Evolutionary conservation across 2,113 vertebrate genomes (phyloP), one percentile per base, ranked within the genome.

Genomic region (Ceuthmochares aereus): DNA sequence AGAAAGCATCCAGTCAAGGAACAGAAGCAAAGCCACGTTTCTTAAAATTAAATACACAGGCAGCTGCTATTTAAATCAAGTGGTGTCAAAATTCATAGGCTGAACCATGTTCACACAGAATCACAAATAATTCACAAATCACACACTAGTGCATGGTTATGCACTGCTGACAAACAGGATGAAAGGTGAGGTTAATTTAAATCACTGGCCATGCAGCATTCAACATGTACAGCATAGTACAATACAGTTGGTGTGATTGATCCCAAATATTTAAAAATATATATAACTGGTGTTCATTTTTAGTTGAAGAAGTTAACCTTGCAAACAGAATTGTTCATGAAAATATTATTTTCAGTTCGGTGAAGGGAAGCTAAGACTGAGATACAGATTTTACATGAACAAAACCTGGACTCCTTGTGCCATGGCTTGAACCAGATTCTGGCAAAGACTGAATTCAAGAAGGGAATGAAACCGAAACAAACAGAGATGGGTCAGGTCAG

Each of bases 111-210:
- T 89, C 73, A 78, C 29, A 74, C 0, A 17, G 66, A 89, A 91
- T 78, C 83, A 81, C 64, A 83, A 92, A 59, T 63, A 95, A 95
- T 88, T 95, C 86, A 93, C 64, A 87, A 82, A 75, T 86, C 51
- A 77, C 60, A 88, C 27, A 13, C n/a, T 40, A 26, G 19, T 43
- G 21, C 47, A 23, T 52, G 29, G 42, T 45, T 45, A 42, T 13
- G 52, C 79, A 45, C 37, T 59, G 64, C 72, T 78, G 79, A 81
- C 32, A 85, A 93, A 80, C 36, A 91, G 52, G 52, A 81, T 68
- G 32, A 87, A 93, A 90, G 68, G 64, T 66, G 64, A 86, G 25
- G 47, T 63, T 84, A 76, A 92, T 90, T 90, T 81, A 89, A 86
- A 68, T 52, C 78, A 59, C 42, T 30, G 19, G 18, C 40, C 55